Evolutionary conservation across 2,888 invertebrate species (phyloP), one percentile per base, ranked within the genome.

Genomic region (Zygothrica quintamaculata): DNA sequence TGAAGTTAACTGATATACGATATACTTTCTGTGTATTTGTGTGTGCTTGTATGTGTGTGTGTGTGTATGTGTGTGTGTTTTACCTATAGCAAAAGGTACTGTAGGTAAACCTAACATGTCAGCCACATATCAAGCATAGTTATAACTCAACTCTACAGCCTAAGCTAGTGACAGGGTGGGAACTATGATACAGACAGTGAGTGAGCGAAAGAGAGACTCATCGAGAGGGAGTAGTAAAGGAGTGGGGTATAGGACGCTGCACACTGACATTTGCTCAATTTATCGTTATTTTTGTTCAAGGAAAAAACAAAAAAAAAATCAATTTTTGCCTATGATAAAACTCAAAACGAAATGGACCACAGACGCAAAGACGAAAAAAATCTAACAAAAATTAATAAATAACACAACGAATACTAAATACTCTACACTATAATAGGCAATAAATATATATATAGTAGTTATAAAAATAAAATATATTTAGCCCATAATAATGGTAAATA

Each of bases 241-340:
- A 2, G 18, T 22, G 18, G 18, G 18, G 5, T 2, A 22, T 2
- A 5, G 29, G 22, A 34, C 26, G 65, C 60, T 61, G 43, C 59
- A 29, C 78, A 75, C 67, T 87, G 81, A 87, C 81, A 82, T 82
- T 85, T 82, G 78, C 82, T 81, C 81, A 87, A 82, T 82, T 82
- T 82, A 82, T 82, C 87, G 81, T 87, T 87, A 72, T 82, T 84
- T 87, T 40, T 74, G 52, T 61, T 67, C 67, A 18, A 47, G 34
- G 42, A 57, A 53, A 55, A 59, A 70, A 61, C 81, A 81, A 84
- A 70, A 61, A 84, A 81, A 84, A 87, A 82, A 82, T 82, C 81
- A 84, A 82, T 82, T 82, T 74, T 85, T 61, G 70, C 74, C 87
- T 68, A 77, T 84, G 87, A 82, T 75, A 84, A 78, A 73, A 77